phyloP scores from a whole-genome alignment of 2,888 invertebrate species.

The Microplitis deprimator region DNA sequence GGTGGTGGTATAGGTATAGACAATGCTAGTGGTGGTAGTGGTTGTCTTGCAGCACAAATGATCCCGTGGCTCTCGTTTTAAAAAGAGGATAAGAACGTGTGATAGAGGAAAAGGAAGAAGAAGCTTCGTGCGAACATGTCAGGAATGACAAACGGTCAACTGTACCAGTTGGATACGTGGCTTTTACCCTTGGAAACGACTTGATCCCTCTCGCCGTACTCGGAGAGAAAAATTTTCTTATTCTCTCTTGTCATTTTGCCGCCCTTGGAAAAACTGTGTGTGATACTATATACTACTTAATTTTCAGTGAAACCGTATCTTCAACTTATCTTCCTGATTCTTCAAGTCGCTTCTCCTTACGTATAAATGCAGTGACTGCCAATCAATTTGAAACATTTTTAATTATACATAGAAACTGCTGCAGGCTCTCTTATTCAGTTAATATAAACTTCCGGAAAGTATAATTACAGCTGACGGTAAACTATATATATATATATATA shows the following conservation, averaged over 20 bases:
- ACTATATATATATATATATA: conserved; percentile 2
- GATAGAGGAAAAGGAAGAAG: conserved; percentile 27
- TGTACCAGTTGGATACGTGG: conserved; percentile 36
- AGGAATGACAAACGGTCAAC: conserved; percentile 46
- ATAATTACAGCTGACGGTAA: neutral
- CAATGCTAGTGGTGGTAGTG: conserved; percentile 5
- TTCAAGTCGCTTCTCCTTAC: neutral
- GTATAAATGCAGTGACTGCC: neutral
- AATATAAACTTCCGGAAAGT: neutral
- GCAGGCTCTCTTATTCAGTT: neutral
- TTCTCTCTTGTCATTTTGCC: conserved; percentile 38
- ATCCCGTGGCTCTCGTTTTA: conserved; percentile 42
- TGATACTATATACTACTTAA: neutral
- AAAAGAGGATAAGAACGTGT: conserved; percentile 29
- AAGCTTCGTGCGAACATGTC: conserved; percentile 40
- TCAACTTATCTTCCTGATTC: neutral
- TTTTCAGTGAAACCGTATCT: neutral
- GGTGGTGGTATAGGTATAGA: neutral
- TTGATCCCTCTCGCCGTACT: conserved; percentile 33
- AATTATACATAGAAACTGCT: conserved; percentile 12
- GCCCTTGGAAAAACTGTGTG: conserved; percentile 19
- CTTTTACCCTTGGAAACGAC: conserved; percentile 46
- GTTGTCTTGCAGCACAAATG: conserved; percentile 40
- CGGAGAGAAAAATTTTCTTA: conserved; percentile 21
- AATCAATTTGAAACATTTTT: neutral